Conservation (phyloP, 2,888 invertebrate species). For the Junonia oenone region DNA sequence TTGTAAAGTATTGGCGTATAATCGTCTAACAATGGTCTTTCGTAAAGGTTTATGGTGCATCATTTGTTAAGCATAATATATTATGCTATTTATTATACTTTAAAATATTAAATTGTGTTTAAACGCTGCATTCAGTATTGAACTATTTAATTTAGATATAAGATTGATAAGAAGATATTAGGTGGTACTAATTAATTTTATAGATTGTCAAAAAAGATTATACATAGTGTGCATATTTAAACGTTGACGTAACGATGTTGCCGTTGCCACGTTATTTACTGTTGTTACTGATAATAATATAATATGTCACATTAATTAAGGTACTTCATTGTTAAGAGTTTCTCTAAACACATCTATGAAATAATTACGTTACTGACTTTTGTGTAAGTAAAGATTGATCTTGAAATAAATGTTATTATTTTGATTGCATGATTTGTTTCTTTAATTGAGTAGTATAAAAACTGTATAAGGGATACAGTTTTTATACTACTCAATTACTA, state of each 20-base stretch:
- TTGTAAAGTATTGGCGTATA: too few species aligned
- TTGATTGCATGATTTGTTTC: not conserved
- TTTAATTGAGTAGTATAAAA: not conserved
- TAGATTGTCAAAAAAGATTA: not conserved
- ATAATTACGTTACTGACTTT: not conserved
- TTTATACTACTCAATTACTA: too few species aligned
- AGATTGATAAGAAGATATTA: not conserved
- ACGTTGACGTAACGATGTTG: not conserved
- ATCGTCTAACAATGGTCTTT: too few species aligned
- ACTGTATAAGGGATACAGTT: too few species aligned
- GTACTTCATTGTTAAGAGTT: too few species aligned
- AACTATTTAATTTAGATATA: not conserved
- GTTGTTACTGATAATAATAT: not conserved
- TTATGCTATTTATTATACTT: not conserved
- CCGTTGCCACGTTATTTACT: not conserved
- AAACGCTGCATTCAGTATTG: not conserved
- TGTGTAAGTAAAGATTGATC: not conserved
- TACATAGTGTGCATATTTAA: not conserved
- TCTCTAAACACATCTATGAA: too few species aligned
- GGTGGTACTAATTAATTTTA: not conserved
- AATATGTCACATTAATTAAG: too few species aligned
- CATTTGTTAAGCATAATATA: not conserved
- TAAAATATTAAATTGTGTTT: not conserved
- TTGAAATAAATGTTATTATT: not conserved
- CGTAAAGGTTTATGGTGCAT: too few species aligned